Percentiles rank a stretch among this genome's conserved stretches.
phyloP scores from a whole-genome alignment of 2,113 vertebrate genomes.

The Paedocypris sp. region DNA sequence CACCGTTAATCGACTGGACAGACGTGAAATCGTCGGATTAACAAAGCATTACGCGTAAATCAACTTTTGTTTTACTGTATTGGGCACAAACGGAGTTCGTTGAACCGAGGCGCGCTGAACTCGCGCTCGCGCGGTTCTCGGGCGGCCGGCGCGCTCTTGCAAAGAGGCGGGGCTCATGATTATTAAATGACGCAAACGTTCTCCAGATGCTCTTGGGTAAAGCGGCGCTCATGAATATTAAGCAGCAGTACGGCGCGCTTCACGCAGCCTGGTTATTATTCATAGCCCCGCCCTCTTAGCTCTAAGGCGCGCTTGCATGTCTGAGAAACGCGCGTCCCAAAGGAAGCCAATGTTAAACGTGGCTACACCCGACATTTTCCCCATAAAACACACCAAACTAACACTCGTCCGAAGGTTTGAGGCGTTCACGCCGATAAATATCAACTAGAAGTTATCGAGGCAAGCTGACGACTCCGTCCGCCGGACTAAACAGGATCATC shows the following conservation, averaged over 20 bases:
- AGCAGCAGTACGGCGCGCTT: neutral
- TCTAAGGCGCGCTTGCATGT: conserved; percentile 37
- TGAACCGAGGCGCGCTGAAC: conserved; percentile 1
- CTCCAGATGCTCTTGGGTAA: neutral
- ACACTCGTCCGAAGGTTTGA: neutral
- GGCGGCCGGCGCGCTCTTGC: conserved; percentile 31
- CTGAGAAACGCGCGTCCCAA: conserved; percentile 25
- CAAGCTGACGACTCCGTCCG: conserved; percentile 45
- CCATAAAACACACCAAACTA: neutral
- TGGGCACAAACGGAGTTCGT: neutral
- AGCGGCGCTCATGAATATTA: neutral
- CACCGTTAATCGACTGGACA: no score
- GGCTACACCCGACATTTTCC: conserved; percentile 8
- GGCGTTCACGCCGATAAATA: neutral
- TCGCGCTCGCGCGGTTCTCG: conserved; percentile 18
- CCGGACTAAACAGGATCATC: conserved; percentile 1
- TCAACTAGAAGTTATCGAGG: conserved; percentile 45
- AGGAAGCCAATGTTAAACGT: conserved; percentile 16
- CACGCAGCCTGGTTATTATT: neutral
- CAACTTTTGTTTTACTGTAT: neutral
- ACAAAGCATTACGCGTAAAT: neutral
- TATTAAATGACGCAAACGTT: neutral
- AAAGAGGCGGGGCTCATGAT: conserved; percentile 42
- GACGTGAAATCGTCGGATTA: no score
- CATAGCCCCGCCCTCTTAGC: conserved; percentile 48